Base-by-base conservation (phyloP, 2,797 vertebrate genomes). In the Austrolebias charrua region DNA sequence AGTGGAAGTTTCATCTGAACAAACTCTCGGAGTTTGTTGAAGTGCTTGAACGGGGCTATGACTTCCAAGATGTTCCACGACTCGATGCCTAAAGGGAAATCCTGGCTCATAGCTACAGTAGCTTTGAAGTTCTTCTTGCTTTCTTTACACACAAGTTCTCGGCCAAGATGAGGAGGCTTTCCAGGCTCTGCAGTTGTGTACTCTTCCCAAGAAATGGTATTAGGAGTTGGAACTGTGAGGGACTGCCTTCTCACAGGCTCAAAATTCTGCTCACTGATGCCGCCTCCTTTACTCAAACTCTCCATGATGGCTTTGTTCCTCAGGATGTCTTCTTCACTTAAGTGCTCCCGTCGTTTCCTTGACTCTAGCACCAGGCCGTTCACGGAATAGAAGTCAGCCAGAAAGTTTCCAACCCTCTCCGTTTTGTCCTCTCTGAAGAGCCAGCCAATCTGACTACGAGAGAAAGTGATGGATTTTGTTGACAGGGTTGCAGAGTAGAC, bases 21-120 rank as follows among this genome's bases (percentile, higher is more conserved):
- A 82, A 98, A 98, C 90, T 98, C 96, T 88, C 96, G 82, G 82
- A 98, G 95, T 88, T 98, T 98, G 93, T 96, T 98, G 95, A 98
- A 98, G 93, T 98, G 96, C 92, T 98, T 98, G 92, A 98, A 98
- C 47, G 96, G 96, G 71, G 96, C 96, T 56, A 98, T 92, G 75
- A 98, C 95, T 91, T 98, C 96, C 92, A 98, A 91, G 86, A 98
- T 96, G 87, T 97, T 98, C n/a, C n/a, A 98, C 96, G 93, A 95
- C 87, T 98, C 95, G 0, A 98, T 95, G 82, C 95, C 94, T 60
- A 98, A 85, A 71, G 96, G 96, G 78, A 98, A 98, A 62, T 98
- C 96, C 90, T 96, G 96, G 92, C 96, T 98, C 96, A 98, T 98
- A 78, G 96, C 96, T 87, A 98, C 95, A 0, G 94, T 97, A 65